Conservation (phyloP, 1,140 invertebrate genomes). For the Eriosoma lanigerum region DNA sequence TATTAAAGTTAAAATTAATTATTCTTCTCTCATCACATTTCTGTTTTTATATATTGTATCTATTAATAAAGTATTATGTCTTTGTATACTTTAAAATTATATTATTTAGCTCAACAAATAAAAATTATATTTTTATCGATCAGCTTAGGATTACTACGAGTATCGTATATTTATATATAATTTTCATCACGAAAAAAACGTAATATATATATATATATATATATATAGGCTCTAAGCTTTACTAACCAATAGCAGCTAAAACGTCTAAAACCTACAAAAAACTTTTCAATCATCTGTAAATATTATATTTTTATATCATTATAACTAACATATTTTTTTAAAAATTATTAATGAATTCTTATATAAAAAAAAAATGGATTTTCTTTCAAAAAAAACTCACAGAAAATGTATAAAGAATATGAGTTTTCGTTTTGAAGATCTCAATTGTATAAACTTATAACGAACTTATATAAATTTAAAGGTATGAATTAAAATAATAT, state of each 20-base stretch:
- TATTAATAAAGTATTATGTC: too few species aligned
- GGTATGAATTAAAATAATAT: too few species aligned
- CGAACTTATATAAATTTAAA: too few species aligned
- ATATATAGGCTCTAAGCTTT: not conserved
- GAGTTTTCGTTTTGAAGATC: too few species aligned
- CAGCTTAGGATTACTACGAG: not conserved
- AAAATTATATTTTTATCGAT: not conserved
- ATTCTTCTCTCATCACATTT: not conserved
- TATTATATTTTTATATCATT: not conserved
- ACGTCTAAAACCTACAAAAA: not conserved
- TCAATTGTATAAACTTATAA: too few species aligned
- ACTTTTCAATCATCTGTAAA: not conserved
- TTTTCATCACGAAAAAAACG: not conserved
- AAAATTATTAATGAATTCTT: not conserved
- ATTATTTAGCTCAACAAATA: not conserved
- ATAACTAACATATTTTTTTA: not conserved
- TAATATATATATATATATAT: too few species aligned
- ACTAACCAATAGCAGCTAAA: not conserved
- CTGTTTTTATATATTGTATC: too few species aligned
- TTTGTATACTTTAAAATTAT: not conserved
- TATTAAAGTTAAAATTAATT: too few species aligned
- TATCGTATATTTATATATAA: not conserved
- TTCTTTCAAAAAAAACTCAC: too few species aligned
- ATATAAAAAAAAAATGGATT: too few species aligned
- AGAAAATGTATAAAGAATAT: too few species aligned